Conservation (phyloP, 2,888 invertebrate species). For the Drosophila mettleri region DNA sequence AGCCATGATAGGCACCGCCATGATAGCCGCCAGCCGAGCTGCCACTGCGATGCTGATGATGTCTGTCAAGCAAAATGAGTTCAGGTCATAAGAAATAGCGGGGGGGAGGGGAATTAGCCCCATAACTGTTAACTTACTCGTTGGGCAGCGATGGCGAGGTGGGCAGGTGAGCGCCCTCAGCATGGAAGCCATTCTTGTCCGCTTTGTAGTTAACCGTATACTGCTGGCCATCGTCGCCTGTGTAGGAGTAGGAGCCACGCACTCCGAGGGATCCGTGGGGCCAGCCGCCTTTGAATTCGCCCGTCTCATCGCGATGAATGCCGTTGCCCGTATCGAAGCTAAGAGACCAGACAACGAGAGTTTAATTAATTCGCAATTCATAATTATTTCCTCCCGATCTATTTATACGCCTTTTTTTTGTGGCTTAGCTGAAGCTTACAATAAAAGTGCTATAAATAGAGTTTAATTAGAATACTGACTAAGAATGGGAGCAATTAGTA, state of each 20-base stretch:
- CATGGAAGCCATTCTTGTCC: conserved; percentile 91
- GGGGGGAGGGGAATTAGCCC: neutral
- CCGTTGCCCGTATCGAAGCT: conserved; percentile 89
- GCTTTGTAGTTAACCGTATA: conserved; percentile 89
- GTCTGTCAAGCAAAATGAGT: conserved; percentile 30
- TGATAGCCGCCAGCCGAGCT: conserved; percentile 40
- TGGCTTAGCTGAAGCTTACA: conserved; percentile 3
- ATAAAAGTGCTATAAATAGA: conserved; percentile 13
- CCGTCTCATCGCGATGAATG: conserved; percentile 87
- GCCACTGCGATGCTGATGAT: conserved; percentile 52
- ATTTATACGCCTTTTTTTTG: neutral
- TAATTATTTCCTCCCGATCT: conserved; percentile 2
- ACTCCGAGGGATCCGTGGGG: conserved; percentile 88
- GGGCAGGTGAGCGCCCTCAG: conserved; percentile 91
- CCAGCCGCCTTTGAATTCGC: conserved; percentile 87
- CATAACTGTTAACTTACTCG: conserved; percentile 47
- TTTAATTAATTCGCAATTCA: conserved; percentile 11
- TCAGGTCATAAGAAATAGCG: neutral
- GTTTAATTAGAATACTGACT: conserved; percentile 1
- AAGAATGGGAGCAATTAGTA: neutral
- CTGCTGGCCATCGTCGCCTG: conserved; percentile 87
- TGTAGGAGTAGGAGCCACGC: conserved; percentile 88
- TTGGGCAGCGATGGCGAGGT: conserved; percentile 90
- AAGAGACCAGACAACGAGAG: conserved; percentile 52
- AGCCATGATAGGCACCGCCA: conserved; percentile 53